Evolutionary conservation across 2,888 invertebrate species (phyloP).

Genomic region (Synergus umbraculus): DNA sequence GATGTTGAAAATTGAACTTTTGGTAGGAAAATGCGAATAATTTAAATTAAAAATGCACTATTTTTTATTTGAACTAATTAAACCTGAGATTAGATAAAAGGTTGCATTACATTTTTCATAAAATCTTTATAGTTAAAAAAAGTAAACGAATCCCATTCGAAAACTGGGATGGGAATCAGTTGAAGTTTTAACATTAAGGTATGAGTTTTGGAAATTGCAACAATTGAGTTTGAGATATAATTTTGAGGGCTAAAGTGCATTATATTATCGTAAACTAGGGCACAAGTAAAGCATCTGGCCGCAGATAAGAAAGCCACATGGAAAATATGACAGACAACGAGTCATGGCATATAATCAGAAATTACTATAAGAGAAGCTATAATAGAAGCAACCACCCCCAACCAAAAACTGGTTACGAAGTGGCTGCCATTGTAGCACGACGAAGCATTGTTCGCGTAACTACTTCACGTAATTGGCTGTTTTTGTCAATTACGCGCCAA

Average conservation of each 20-base stretch:
- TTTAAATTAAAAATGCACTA: too few relatives aligned
- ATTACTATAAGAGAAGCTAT: conserved; percentile 45
- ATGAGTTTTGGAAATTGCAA: neutral
- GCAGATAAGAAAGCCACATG: conserved; percentile 45
- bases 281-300: conserved; percentile 44
- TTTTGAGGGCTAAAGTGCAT: neutral
- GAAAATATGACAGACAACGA: conserved; percentile 51
- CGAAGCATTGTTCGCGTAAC: conserved; percentile 64
- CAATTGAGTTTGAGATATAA: neutral
- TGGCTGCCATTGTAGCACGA: conserved; percentile 55
- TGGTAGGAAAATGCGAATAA: neutral
- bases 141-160: too few relatives aligned
- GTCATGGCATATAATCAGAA: conserved; percentile 47
- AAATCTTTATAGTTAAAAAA: too few relatives aligned
- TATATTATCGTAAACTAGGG: conserved; percentile 46
- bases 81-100: too few relatives aligned
- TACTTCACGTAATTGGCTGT: conserved; percentile 67
- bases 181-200: conserved; percentile 15
- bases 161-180: neutral
- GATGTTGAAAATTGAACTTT: too few relatives aligned
- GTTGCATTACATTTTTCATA: too few relatives aligned
- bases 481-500: conserved; percentile 65
- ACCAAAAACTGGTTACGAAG: conserved; percentile 53
- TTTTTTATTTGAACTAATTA: too few relatives aligned
- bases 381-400: conserved; percentile 30